phyloP scores from a whole-genome alignment of 2,888 invertebrate species.

The Thelaira solivaga region DNA sequence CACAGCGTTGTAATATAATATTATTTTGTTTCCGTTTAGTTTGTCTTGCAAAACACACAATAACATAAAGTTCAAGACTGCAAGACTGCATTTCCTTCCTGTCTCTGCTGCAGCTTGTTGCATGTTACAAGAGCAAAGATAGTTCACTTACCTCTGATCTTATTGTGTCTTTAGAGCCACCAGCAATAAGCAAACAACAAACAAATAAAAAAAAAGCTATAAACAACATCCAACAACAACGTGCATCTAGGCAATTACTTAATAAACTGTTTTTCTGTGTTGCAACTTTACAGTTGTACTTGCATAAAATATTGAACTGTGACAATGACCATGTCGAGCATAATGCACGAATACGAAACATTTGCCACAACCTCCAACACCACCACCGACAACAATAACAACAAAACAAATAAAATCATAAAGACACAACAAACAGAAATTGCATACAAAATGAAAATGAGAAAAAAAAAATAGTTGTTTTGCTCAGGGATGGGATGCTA shows the following conservation, averaged over 20 bases:
- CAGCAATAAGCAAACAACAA: no score
- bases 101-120: not conserved
- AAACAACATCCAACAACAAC: not conserved
- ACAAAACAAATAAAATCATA: not conserved
- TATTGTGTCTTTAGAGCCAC: not conserved
- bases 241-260: constrained; percentile 15
- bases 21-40: constrained; percentile 29
- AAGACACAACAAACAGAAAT: not conserved
- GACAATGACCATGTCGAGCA: constrained; percentile 55
- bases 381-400: not conserved
- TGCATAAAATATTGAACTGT: constrained; percentile 44
- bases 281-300: constrained; percentile 24
- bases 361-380: not conserved
- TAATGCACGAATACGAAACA: constrained; percentile 21
- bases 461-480: not conserved
- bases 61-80: constrained; percentile 5
- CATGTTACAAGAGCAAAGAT: constrained; percentile 3
- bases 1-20: constrained; percentile 14
- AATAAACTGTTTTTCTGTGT: constrained; percentile 8
- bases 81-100: constrained; percentile 33
- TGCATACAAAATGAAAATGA: not conserved
- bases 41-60: not conserved
- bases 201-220: not conserved
- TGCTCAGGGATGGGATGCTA: not conserved
- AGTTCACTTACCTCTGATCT: constrained; percentile 34